phyloP scores from a whole-genome alignment of 2,113 vertebrate species.

The Chloroceryle aenea region DNA sequence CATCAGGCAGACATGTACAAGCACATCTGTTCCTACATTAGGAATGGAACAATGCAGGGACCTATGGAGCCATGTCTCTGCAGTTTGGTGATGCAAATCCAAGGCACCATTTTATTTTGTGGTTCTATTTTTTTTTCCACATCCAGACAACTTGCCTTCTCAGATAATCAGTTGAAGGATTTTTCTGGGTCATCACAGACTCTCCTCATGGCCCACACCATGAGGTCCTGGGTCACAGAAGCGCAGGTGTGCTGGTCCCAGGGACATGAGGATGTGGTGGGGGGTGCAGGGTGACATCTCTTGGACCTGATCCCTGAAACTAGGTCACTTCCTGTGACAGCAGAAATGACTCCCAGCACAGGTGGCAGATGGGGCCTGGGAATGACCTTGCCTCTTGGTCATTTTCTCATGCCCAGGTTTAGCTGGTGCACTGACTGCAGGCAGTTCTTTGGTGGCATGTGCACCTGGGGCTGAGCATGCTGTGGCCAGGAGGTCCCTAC shows the following conservation, averaged over 20 bases:
- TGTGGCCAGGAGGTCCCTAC: not conserved
- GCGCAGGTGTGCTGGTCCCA: not conserved
- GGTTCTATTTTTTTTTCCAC: not conserved
- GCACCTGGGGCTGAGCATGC: not conserved
- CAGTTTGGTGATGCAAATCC: not conserved
- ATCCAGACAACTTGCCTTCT: not conserved
- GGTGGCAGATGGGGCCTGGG: not conserved
- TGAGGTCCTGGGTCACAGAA: not conserved
- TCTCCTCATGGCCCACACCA: not conserved
- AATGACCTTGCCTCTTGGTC: conserved; percentile 5
- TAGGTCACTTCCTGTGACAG: conserved; percentile 45
- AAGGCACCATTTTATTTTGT: not conserved
- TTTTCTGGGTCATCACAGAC: conserved; percentile 29
- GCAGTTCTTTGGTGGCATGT: not conserved
- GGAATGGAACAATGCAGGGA: not conserved
- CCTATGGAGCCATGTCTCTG: not conserved
- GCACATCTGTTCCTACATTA: not conserved
- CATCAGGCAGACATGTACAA: not conserved
- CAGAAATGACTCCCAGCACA: not conserved
- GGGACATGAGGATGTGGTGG: not conserved
- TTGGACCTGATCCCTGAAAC: not conserved
- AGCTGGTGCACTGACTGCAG: not conserved
- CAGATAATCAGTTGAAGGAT: not conserved
- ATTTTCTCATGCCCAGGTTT: not conserved
- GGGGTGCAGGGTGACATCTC: not conserved